Conservation (phyloP, 2,797 vertebrate species). For the Alcedo atthis region DNA sequence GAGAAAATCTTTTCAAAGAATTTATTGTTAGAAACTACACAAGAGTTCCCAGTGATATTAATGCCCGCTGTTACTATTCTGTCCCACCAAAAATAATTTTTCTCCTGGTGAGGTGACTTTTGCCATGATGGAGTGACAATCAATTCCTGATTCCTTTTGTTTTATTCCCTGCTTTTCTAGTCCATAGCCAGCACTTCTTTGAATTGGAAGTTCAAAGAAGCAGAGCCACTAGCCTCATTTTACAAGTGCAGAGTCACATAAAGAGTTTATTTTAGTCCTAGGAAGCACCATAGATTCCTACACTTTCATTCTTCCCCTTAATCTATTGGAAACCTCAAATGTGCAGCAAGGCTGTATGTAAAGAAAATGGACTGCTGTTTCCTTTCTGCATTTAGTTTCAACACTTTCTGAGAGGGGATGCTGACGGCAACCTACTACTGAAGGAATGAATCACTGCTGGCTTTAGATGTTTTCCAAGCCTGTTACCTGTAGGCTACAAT, state of each 20-base stretch:
- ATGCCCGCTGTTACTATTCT: not conserved
- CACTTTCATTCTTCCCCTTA: not conserved
- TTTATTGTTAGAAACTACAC: conserved; percentile 6
- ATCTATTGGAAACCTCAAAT: not conserved
- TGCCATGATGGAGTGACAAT: not conserved
- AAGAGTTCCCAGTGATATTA: not conserved
- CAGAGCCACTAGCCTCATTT: not conserved
- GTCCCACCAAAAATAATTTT: not conserved
- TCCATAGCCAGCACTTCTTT: not conserved
- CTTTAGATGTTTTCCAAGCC: not conserved
- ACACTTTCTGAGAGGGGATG: not conserved
- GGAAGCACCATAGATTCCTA: not conserved
- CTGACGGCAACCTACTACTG: not conserved
- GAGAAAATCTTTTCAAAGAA: conserved; percentile 34
- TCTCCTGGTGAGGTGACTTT: not conserved
- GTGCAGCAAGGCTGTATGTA: not conserved
- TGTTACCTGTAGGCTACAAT: not conserved
- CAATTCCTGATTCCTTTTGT: not conserved
- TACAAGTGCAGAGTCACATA: not conserved
- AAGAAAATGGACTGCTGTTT: conserved; percentile 3
- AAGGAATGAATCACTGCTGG: not conserved
- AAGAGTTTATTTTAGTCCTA: conserved; percentile 3
- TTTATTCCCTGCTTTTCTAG: not conserved
- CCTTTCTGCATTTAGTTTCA: not conserved
- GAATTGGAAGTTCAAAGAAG: not conserved